Evolutionary conservation across 1,140 invertebrate species (phyloP), one percentile per base, ranked within the genome.

Genomic region (Forficula auricularia): DNA sequence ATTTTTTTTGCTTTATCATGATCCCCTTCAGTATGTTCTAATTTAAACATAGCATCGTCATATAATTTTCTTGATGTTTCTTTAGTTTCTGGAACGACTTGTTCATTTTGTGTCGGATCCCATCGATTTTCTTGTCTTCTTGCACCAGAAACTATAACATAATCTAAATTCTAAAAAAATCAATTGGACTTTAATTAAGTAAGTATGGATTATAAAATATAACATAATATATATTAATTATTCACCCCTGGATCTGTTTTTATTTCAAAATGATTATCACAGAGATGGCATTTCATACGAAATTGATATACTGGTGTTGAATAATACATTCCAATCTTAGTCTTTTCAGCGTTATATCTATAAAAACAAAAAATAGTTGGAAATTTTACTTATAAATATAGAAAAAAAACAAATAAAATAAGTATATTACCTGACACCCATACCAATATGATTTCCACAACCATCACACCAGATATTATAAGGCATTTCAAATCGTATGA

Each of bases 391-490:
- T 66, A 43, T 18, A 58, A 45, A 40, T 38, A 31, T n/a, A 32
- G 44, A 40, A 49, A 44, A 44, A 32, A 8, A n/a, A n/a, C n/a
- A n/a, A n/a, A n/a, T n/a, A n/a, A n/a, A n/a, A n/a, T n/a, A 20
- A 3, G 7, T 31, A 22, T 46, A 52, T 52, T 52, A 67, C 65
- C 88, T 70, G 1, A 99, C 95, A 16, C 96, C 94, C 90, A 96
- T 98, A 18, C 92, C 96, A 50, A 99, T 92, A 58, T 97, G 95
- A 67, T 95, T 98, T 40, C 82, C 79, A 61, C 96, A 99, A 19
- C 92, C 92, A 39, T 91, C 81, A 55, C 92, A 97, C 92, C 92
- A 99, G 50, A 99, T 98, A 63, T 99, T 99, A 54, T 94, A 99
- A 1, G 96, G 96, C 91, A 99, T 95, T 67, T 99, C 96, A 75